phyloP scores from a whole-genome alignment of 2,113 vertebrate genomes.

The Geococcyx californianus region DNA sequence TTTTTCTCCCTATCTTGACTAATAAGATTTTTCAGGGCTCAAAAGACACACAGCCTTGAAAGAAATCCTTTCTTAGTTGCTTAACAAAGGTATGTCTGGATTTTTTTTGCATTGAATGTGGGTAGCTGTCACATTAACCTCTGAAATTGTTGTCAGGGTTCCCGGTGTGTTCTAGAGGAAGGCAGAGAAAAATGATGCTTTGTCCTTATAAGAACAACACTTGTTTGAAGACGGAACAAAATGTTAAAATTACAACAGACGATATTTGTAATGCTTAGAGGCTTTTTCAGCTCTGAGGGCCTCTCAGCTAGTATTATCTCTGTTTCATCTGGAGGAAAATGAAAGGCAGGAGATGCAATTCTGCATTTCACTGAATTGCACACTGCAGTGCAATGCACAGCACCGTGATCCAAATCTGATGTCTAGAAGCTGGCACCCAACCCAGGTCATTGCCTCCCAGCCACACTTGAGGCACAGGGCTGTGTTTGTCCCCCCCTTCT shows the following conservation, averaged over 20 bases:
- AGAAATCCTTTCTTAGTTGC: conserved; percentile 57
- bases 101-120: conserved; percentile 19
- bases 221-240: neutral
- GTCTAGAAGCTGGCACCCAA: neutral
- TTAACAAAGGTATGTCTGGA: conserved; percentile 29
- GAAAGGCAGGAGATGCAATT: neutral
- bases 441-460: neutral
- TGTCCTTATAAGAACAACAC: neutral
- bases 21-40: conserved; percentile 71
- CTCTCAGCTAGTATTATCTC: neutral
- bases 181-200: neutral
- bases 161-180: neutral
- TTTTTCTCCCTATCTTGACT: conserved; percentile 50
- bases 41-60: conserved; percentile 52
- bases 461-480: neutral
- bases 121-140: conserved; percentile 28
- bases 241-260: neutral
- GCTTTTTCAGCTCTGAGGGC: neutral
- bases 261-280: neutral
- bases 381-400: neutral
- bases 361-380: neutral
- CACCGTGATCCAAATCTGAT: neutral
- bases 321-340: neutral
- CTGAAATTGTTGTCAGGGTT: conserved; percentile 13
- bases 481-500: neutral